phyloP scores from a whole-genome alignment of 2,797 vertebrate genomes.

The Chelon labrosus region DNA sequence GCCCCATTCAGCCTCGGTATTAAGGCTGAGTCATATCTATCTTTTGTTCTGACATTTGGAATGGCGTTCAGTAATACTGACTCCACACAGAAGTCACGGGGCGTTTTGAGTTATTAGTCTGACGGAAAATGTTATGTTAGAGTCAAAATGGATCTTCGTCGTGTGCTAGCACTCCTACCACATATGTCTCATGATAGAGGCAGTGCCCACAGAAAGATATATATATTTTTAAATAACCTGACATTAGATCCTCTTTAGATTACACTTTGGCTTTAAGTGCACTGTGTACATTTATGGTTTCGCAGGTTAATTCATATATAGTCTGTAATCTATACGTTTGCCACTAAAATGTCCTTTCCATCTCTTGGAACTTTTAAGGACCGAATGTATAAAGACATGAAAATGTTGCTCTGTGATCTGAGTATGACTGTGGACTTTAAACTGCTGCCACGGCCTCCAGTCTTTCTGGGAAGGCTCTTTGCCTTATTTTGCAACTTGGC shows the following conservation, averaged over 20 bases:
- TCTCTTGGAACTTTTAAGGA: neutral
- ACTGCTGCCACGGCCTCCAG: neutral
- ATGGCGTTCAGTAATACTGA: conserved; percentile 48
- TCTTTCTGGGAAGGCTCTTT: too few relatives aligned
- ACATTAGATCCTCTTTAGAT: conserved; percentile 31
- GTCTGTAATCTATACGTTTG: neutral
- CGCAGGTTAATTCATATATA: conserved; percentile 2
- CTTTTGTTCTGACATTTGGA: conserved; percentile 66
- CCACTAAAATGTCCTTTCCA: neutral
- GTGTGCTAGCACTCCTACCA: conserved; percentile 31
- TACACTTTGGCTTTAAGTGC: neutral
- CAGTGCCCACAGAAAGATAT: conserved; percentile 17
- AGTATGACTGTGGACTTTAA: neutral
- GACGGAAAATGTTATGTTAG: conserved; percentile 58
- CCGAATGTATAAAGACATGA: neutral
- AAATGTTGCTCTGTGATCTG: neutral
- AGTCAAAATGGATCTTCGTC: conserved; percentile 56
- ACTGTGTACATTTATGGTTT: conserved; percentile 22
- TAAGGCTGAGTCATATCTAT: conserved; percentile 70
- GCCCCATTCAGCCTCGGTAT: conserved; percentile 62
- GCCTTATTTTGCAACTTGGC: neutral
- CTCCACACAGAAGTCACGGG: conserved; percentile 41
- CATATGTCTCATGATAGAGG: conserved; percentile 27
- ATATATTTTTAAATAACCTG: conserved; percentile 7
- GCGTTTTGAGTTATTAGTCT: conserved; percentile 57